Percentiles rank a stretch among this genome's conserved stretches.
phyloP scores from a whole-genome alignment of 2,888 invertebrate species.

The Hypomecis atomaria region DNA sequence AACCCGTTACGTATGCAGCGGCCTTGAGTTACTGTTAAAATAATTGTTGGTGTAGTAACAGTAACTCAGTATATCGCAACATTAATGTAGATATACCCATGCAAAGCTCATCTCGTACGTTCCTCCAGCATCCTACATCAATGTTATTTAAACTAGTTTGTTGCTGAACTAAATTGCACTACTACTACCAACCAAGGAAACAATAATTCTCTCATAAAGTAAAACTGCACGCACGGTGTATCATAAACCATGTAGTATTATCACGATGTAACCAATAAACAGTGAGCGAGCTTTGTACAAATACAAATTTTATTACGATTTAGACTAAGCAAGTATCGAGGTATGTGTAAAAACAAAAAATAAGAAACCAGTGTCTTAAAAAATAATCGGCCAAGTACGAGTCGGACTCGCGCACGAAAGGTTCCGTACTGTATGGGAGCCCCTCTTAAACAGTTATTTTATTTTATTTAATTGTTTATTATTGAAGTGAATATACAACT shows the following conservation, averaged over 20 bases:
- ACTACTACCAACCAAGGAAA: conserved; percentile 31
- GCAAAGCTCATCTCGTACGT: conserved; percentile 25
- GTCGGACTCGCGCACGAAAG: too few species aligned
- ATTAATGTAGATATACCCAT: conserved; percentile 13
- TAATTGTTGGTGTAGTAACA: not conserved
- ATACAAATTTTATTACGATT: conserved; percentile 35
- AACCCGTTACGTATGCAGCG: too few species aligned
- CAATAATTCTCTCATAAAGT: conserved; percentile 63
- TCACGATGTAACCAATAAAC: conserved; percentile 1
- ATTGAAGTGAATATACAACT: too few species aligned
- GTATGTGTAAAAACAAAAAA: too few species aligned
- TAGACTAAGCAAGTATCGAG: too few species aligned
- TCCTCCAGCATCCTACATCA: conserved; percentile 25
- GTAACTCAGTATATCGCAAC: conserved; percentile 3
- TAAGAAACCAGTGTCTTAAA: too few species aligned
- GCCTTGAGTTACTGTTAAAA: not conserved
- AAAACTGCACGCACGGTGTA: conserved; percentile 67
- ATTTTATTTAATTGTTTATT: too few species aligned
- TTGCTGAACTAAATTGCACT: conserved; percentile 38
- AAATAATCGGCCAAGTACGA: too few species aligned
- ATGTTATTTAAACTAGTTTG: conserved; percentile 39
- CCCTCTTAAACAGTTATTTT: too few species aligned
- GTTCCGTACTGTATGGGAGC: too few species aligned
- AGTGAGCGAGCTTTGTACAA: conserved; percentile 56
- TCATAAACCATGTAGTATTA: conserved; percentile 64